phyloP scores from a whole-genome alignment of 2,797 vertebrate genomes.

The Anisognathus igniventris region DNA sequence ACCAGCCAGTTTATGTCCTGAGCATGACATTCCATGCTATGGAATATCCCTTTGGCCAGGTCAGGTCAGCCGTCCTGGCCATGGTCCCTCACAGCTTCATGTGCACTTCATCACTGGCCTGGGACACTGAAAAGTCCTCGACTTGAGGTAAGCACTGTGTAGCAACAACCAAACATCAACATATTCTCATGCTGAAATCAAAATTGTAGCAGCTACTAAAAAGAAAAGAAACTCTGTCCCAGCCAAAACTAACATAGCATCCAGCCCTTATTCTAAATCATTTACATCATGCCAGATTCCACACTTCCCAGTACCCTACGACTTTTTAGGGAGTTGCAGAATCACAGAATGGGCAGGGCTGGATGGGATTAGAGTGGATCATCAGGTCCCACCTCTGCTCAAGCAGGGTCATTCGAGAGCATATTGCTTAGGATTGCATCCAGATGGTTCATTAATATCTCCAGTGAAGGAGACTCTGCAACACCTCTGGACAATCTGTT shows the following conservation, averaged over 20 bases:
- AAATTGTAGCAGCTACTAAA: background rate
- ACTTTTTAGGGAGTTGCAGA: background rate
- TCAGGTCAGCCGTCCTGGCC: background rate
- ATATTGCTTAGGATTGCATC: background rate
- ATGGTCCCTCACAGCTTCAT: background rate
- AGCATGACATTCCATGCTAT: fast-evolving
- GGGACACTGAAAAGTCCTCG: background rate
- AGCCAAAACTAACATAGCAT: background rate
- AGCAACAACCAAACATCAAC: background rate
- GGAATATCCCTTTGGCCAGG: background rate
- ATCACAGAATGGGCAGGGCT: background rate
- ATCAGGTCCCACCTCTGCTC: background rate
- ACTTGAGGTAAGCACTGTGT: background rate
- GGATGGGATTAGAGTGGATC: background rate
- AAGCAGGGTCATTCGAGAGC: background rate
- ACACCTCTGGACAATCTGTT: background rate
- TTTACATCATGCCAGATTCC: background rate
- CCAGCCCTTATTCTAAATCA: background rate
- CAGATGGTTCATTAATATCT: background rate
- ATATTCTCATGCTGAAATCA: background rate
- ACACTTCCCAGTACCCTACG: fast-evolving
- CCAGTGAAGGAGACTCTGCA: background rate
- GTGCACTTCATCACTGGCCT: background rate
- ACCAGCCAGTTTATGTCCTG: fast-evolving
- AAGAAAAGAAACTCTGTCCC: background rate